Conservation (phyloP, 2,113 vertebrate genomes). For the Neolamprologus ventralis region DNA sequence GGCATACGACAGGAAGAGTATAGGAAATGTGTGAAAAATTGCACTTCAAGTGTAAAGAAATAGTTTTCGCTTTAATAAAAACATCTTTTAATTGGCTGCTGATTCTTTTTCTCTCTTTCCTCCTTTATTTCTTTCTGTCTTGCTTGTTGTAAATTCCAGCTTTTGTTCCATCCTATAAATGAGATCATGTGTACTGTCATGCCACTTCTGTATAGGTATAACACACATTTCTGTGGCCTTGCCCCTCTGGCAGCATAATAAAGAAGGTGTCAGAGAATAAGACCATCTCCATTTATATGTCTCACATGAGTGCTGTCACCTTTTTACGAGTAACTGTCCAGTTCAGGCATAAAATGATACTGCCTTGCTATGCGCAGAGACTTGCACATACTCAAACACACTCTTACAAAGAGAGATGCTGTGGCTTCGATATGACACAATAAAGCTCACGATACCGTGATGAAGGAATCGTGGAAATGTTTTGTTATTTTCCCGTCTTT, state of each 20-base stretch:
- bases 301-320: constrained; percentile 38
- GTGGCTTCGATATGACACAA: background rate
- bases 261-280: constrained; percentile 37
- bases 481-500: background rate
- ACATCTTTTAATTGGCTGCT: background rate
- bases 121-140: background rate
- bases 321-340: constrained; percentile 39
- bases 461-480: background rate
- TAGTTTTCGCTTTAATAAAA: background rate
- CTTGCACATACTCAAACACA: background rate
- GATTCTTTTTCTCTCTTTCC: background rate
- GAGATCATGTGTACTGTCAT: background rate
- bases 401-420: background rate
- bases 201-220: background rate
- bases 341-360: constrained; percentile 42
- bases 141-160: background rate
- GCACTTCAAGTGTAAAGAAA: background rate
- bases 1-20: background rate
- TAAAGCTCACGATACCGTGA: background rate
- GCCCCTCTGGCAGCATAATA: constrained; percentile 28
- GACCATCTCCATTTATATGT: constrained; percentile 50
- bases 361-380: background rate
- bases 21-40: background rate
- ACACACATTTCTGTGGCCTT: background rate
- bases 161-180: background rate